A percentile compares a stretch with the other conserved stretches of the same genome.
phyloP scores from a whole-genome alignment of 2,888 invertebrate genomes.

The Hemithea aestivaria region DNA sequence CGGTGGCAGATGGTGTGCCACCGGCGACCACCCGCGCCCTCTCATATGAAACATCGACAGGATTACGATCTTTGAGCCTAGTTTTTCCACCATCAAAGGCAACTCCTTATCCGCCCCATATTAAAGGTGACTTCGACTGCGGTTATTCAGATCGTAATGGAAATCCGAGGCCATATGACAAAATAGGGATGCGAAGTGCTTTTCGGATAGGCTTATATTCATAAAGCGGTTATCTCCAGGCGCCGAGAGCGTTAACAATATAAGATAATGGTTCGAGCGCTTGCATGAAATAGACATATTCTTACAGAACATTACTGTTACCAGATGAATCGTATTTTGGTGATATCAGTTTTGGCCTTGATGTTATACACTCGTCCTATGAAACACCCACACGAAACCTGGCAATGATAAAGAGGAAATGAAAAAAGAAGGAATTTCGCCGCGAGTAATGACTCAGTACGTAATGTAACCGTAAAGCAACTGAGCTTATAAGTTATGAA shows the following conservation, averaged over 20 bases:
- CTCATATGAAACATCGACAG: constrained; percentile 36
- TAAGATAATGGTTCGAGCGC: no score
- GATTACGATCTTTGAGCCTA: constrained; percentile 24
- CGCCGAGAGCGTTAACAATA: no score
- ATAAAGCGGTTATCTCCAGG: no score
- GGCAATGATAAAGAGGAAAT: background rate
- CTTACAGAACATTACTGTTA: no score
- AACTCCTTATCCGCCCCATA: background rate
- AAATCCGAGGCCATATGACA: no score
- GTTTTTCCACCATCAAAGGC: constrained; percentile 18
- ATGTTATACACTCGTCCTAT: no score
- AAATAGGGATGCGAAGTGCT: no score
- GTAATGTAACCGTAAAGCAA: constrained; percentile 8
- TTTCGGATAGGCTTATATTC: no score
- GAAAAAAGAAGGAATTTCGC: constrained; percentile 2
- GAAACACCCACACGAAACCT: background rate
- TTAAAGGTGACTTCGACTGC: background rate
- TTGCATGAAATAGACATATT: no score
- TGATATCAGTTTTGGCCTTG: no score
- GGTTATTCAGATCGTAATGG: no score
- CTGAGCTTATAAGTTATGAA: constrained; percentile 17
- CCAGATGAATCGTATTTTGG: no score
- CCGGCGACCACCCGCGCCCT: constrained; percentile 29
- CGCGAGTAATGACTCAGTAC: constrained; percentile 11
- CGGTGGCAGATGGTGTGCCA: constrained; percentile 17